These are phyloP conservation scores for Bellardia bayeri DNA, from an alignment of 2,888 invertebrate genomes.

Conservation along the genomic window DNA sequence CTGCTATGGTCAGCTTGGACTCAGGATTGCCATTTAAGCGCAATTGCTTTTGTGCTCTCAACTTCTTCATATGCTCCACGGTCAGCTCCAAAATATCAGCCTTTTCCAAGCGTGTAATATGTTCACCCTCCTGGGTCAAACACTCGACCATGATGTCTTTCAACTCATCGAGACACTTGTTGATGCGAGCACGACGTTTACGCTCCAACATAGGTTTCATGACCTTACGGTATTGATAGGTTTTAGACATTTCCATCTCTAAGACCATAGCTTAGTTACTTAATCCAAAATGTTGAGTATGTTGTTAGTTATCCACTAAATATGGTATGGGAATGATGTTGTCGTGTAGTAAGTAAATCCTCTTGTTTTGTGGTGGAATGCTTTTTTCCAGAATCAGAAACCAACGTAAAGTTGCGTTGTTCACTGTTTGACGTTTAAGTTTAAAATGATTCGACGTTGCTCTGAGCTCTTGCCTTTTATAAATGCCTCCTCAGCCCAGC, in stretches of 20 bases:
- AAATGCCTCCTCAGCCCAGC: constrained; percentile 78
- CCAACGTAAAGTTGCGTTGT: constrained; percentile 55
- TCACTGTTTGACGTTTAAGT: constrained; percentile 72
- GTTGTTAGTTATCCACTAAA: constrained; percentile 32
- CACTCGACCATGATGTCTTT: constrained; percentile 93
- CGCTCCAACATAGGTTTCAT: constrained; percentile 97
- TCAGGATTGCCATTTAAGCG: constrained; percentile 79
- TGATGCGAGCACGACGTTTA: constrained; percentile 94
- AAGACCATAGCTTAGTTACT: constrained; percentile 79
- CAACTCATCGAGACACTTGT: constrained; percentile 94
- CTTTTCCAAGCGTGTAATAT: constrained; percentile 95
- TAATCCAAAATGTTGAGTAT: constrained; percentile 34
- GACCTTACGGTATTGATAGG: constrained; percentile 97
- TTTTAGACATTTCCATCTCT: constrained; percentile 89
- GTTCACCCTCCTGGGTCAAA: constrained; percentile 92
- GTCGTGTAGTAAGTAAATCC: constrained; percentile 26
- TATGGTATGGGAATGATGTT: constrained; percentile 1
- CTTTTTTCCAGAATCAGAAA: constrained; percentile 30
- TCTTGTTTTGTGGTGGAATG: constrained; percentile 18
- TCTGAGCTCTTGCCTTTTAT: constrained; percentile 80
- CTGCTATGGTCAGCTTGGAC: constrained; percentile 85
- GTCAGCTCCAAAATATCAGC: constrained; percentile 95
- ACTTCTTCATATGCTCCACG: constrained; percentile 93
- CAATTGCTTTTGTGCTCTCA: constrained; percentile 90
- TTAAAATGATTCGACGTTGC: constrained; percentile 82